These are phyloP conservation scores for Theristicus caerulescens DNA, from an alignment of 2,113 vertebrate genomes.

Conservation along the genomic window DNA sequence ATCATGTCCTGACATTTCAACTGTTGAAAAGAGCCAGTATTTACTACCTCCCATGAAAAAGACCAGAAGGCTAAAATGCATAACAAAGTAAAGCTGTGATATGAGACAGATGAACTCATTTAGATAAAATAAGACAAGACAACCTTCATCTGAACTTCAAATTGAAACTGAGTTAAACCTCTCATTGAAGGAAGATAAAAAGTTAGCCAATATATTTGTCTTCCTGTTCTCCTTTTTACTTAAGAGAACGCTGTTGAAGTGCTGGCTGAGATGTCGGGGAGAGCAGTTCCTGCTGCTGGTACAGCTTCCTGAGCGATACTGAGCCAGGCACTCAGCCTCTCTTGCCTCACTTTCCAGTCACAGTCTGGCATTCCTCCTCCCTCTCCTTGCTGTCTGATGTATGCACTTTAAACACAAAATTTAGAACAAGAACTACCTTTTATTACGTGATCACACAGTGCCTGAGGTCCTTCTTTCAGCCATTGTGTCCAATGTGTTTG, in stretches of 20 bases:
- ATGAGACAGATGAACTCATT: slow-evolving; percentile 28
- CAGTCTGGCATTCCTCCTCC: not conserved
- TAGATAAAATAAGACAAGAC: slow-evolving; percentile 22
- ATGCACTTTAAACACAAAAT: not conserved
- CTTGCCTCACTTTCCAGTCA: not conserved
- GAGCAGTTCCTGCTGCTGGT: not conserved
- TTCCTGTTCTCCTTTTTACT: not conserved
- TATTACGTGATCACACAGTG: not conserved
- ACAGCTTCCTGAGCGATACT: not conserved
- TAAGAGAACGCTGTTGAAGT: not conserved
- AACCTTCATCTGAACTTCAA: slow-evolving; percentile 18
- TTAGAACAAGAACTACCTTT: not conserved
- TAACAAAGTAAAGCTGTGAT: slow-evolving; percentile 11
- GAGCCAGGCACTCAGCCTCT: not conserved
- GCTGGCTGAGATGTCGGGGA: not conserved
- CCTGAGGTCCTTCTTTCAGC: not conserved
- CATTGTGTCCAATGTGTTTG: not conserved
- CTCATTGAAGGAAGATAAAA: not conserved
- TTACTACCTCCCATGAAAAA: slow-evolving; percentile 35
- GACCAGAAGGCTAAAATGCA: not conserved
- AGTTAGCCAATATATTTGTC: not conserved
- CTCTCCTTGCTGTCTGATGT: not conserved
- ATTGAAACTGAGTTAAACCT: not conserved
- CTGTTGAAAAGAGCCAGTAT: slow-evolving; percentile 28
- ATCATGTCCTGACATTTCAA: not conserved